Conservation (phyloP, 2,113 vertebrate genomes). For the Bettongia penicillata region DNA sequence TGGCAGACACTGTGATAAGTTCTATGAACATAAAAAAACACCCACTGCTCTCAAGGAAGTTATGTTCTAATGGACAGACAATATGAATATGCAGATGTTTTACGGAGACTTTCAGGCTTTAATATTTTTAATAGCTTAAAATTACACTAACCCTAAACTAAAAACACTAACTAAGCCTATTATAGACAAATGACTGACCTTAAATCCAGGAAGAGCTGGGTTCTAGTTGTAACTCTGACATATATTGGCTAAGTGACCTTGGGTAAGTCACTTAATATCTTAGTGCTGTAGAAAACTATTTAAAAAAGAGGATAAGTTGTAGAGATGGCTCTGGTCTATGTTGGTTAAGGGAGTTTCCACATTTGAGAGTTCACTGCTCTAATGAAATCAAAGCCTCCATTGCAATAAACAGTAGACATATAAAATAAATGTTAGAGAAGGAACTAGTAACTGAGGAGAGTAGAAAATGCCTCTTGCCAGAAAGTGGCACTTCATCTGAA, state of each 20-base stretch:
- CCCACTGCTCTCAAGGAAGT: too few relatives aligned
- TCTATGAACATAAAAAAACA: not conserved
- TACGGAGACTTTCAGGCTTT: not conserved
- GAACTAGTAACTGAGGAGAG: not conserved
- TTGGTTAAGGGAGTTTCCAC: not conserved
- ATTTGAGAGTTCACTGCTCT: not conserved
- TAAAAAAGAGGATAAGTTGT: not conserved
- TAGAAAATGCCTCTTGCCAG: not conserved
- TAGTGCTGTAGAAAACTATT: not conserved
- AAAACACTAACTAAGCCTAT: not conserved
- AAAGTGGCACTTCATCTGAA: not conserved
- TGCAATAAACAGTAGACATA: not conserved
- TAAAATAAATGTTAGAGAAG: not conserved
- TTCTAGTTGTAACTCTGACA: not conserved
- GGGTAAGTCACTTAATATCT: not conserved
- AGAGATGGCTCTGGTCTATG: not conserved
- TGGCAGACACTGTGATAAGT: not conserved
- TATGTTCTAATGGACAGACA: not conserved
- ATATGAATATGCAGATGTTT: not conserved
- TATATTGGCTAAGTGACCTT: not conserved
- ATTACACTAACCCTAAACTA: not conserved
- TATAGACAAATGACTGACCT: not conserved
- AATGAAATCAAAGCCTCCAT: not conserved
- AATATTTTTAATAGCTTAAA: not conserved
- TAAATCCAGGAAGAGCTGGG: not conserved